Evolutionary conservation across 2,888 invertebrate genomes (phyloP).

Genomic region (Microctonus hyperodae): DNA sequence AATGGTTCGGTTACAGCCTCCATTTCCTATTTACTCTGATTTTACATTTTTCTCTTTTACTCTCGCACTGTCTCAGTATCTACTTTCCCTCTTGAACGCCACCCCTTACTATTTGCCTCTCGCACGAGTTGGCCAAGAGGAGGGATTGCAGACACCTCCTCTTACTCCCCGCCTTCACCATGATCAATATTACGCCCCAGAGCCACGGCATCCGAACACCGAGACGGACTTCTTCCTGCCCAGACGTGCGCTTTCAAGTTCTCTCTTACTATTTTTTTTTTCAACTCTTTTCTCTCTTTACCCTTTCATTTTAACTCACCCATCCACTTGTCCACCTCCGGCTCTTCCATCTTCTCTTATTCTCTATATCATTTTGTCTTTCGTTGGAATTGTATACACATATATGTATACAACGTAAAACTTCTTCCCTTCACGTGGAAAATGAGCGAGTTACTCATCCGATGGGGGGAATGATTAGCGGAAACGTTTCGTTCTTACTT

Average conservation of each 20-base stretch:
- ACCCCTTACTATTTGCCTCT: conserved; percentile 35
- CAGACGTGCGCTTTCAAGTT: conserved; percentile 37
- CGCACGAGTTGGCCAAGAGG: conserved; percentile 33
- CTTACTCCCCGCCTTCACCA: conserved; percentile 46
- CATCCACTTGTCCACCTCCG: conserved; percentile 22
- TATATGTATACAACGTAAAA: neutral
- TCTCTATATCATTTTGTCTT: conserved; percentile 5
- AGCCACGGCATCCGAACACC: conserved; percentile 59
- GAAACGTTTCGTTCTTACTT: conserved; percentile 28
- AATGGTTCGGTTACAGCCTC: too few relatives aligned
- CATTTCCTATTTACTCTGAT: conserved; percentile 12
- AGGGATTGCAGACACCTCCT: conserved; percentile 58
- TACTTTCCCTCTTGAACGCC: conserved; percentile 25
- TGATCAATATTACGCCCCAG: conserved; percentile 62
- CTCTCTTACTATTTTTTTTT: conserved; percentile 24
- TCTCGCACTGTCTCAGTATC: conserved; percentile 28
- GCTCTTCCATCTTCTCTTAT: conserved; percentile 5
- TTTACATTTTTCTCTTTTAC: conserved; percentile 21
- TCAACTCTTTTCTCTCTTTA: conserved; percentile 24
- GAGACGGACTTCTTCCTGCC: conserved; percentile 59
- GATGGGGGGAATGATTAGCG: conserved; percentile 29
- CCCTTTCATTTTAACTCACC: conserved; percentile 30
- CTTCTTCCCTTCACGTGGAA: neutral
- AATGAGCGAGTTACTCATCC: conserved; percentile 10
- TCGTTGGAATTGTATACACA: conserved; percentile 1